Base-by-base conservation (phyloP, 1,140 invertebrate genomes). In the Meteorus sp. region DNA sequence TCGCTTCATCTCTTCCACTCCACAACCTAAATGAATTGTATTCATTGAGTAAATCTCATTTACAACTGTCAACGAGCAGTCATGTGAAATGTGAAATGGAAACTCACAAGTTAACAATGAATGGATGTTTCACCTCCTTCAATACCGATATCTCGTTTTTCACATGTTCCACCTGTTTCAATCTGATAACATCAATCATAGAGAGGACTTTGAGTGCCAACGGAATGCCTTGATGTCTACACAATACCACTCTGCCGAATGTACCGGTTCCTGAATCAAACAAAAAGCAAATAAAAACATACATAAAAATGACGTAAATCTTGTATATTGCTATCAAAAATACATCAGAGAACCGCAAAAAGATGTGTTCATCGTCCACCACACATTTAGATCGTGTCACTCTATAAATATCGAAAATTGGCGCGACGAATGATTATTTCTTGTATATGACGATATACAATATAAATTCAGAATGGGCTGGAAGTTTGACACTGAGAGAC, bases 121-220 rank as follows among this genome's bases (percentile, higher is more conserved):
- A 97, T 52, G 95, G 95, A 84, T 97, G 94, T 63, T 88, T 86
- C 50, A 97, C 89, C 80, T 90, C 88, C 59, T 88, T 83, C 43
- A 98, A 83, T 65, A 97, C 95, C 64, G 88, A 89, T 72, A 95
- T 94, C 79, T 97, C 94, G 74, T 95, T 97, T 80, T 92, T 93
- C 15, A 97, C 94, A 76, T 98, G 94, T 69, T 97, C 94, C 47
- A 94, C 90, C 80, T 94, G 92, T 77, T 97, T 97, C 50, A 97
- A 80, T 70, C 92, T 85, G 67, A 98, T 93, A 27, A 98, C 91
- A 76, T 96, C 93, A 29, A 89, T 85, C 77, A 97, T 93, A 25
- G 90, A 88, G 58, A 98, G 83, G 58, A 96, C 92, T 81, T 98
- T 98, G 82, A 98, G 88, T 22, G 94, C 94, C 35, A 77, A 29